Evolutionary conservation across 2,888 invertebrate species (phyloP), one percentile per base, ranked within the genome.

Genomic region (Coelinius sp.): DNA sequence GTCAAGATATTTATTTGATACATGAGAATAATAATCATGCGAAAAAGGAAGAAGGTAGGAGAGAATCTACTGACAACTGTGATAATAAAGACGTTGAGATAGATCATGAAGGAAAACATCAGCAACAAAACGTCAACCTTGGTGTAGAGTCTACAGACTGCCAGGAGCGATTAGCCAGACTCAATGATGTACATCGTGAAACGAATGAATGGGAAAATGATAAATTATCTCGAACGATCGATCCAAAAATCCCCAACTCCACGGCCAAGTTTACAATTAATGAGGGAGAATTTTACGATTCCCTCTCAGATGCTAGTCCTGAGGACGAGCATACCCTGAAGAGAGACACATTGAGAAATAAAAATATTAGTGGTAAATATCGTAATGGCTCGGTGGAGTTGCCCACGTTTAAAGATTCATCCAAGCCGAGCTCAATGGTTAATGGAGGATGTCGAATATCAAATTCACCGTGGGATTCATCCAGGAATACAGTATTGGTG

Each of bases 241-340:
- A 65, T 24, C 7, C 12, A 10, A 56, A 27, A 10, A 10, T 35
- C 8, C 65, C 35, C 27, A 31, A 65, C 41, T 12, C 17, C n/a
- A 0, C 20, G n/a, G n/a, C n/a, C n/a, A n/a, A n/a, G n/a, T n/a
- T n/a, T n/a, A n/a, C n/a, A 20, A 49, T 24, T 10, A 14, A 67
- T 27, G 70, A 73, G 10, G 38, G 52, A 8, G 41, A 69, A 38
- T 73, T 73, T 38, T 73, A 69, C 44, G 68, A 69, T 62, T 73
- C 73, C 20, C 65, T 69, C 0, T 69, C 69, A 7, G 73, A 73
- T 24, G 53, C 35, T 8, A 49, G 64, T 46, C 44, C 65, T 12
- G 27, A 31, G 2, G 24, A 31, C 8, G 27, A 31, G 2, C 14
- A 31, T 1, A 65, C 56, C 20, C 27, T 64, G 6, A 5, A 64